Base-by-base conservation (phyloP, 2,888 invertebrate species). In the Nasonia oneida region DNA sequence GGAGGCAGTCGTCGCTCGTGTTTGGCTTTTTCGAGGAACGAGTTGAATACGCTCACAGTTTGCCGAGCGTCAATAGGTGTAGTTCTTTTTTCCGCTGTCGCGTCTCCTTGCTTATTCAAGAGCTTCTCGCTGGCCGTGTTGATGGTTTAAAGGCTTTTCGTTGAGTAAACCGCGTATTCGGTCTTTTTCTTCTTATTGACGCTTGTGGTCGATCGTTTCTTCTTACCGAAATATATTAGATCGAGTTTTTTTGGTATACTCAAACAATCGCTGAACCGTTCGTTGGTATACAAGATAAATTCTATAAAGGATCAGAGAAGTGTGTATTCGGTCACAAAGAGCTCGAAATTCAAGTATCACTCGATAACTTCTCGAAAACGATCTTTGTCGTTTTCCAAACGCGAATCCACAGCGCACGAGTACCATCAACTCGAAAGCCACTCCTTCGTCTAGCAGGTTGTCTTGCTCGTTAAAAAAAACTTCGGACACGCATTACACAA, bases 141-240 rank as follows among this genome's bases (percentile, higher is more conserved):
- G 71, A 81, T 77, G 39, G 75, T 85, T 81, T 85, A 71, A 64
- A 77, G 73, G 50, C 73, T 73, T 73, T 81, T 81, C 85, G 33
- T 76, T 77, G 42, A 6, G 12, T 77, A 81, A 81, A 76, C 64
- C 29, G 0, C 29, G 1, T 29, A n/a, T 15, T 80, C 5, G 18
- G 14, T 75, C 47, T 76, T n/a, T 8, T 73, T 12, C 2, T 18
- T 39, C 3, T 37, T 37, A 18, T 12, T 39, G 39, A 39, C 39
- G 8, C 39, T 39, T 0, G 29, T 0, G 5, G 39, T 39, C 8
- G 39, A 39, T 39, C 6, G 0, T 8, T 6, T 8, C 12, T 12
- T 12, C 2, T 47, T 47, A 2, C 2, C 12, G 2, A 12, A 12
- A 2, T 10, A 2, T 10, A 1, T 47, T 3, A 0, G 57, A 61